A percentile compares a stretch with the other conserved stretches of the same genome.
Conservation (phyloP, 2,888 invertebrate genomes). For the Tortricodes alternella region DNA sequence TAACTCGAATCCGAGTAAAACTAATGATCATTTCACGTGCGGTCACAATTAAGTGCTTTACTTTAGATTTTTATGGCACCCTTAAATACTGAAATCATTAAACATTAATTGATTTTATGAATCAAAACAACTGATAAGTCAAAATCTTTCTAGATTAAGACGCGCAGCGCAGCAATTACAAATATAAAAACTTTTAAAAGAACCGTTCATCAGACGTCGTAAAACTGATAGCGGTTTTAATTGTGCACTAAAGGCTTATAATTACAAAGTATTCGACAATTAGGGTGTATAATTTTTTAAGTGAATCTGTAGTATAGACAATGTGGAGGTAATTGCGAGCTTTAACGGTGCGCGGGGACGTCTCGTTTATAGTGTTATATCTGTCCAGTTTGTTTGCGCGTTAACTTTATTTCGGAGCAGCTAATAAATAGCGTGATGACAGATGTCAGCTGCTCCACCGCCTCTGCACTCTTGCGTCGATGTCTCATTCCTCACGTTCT, state of each 20-base stretch:
- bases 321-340: conserved; percentile 67
- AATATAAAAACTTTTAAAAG: conserved; percentile 38
- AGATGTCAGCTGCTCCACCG: conserved; percentile 82
- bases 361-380: conserved; percentile 79
- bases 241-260: conserved; percentile 40
- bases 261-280: conserved; percentile 36
- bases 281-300: conserved; percentile 35
- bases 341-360: conserved; percentile 67
- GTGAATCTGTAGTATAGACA: conserved; percentile 45
- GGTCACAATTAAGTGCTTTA: conserved; percentile 13
- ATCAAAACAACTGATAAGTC: conserved; percentile 32
- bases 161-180: conserved; percentile 36
- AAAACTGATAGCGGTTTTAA: conserved; percentile 46
- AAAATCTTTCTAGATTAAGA: conserved; percentile 37
- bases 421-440: conserved; percentile 83
- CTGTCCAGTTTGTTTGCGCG: conserved; percentile 79
- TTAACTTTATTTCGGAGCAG: conserved; percentile 80
- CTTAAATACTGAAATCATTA: conserved; percentile 34
- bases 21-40: conserved; percentile 10
- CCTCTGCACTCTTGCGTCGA: conserved; percentile 83
- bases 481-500: conserved; percentile 82
- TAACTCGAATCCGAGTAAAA: conserved; percentile 7
- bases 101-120: conserved; percentile 38
- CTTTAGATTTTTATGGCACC: conserved; percentile 23
- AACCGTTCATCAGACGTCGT: conserved; percentile 40